Conservation (phyloP, 2,888 invertebrate genomes). For the Athripsodes cinereus region DNA sequence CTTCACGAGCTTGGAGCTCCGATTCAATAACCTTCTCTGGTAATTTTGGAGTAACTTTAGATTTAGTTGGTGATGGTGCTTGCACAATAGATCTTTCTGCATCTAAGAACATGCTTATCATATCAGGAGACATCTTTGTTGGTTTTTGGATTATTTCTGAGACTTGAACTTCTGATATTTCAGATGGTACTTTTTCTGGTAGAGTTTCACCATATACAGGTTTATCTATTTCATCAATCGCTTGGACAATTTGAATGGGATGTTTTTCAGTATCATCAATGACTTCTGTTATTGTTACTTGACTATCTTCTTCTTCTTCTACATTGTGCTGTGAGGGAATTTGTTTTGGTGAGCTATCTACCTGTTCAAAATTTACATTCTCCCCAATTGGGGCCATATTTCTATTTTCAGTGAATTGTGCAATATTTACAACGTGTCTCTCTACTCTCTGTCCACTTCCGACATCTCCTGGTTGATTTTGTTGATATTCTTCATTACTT, state of each 20-base stretch:
- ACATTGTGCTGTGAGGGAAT: conserved; percentile 7
- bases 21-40: too few relatives aligned
- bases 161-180: not conserved
- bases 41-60: too few relatives aligned
- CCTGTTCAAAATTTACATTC: conserved; percentile 27
- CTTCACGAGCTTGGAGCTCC: too few relatives aligned
- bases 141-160: conserved; percentile 1
- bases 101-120: conserved; percentile 17
- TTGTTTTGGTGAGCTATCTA: conserved; percentile 24
- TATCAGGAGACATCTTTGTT: not conserved
- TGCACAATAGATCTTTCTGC: conserved; percentile 21
- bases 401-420: not conserved
- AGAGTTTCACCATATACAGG: too few relatives aligned
- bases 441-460: not conserved
- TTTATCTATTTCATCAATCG: not conserved
- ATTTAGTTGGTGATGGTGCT: not conserved
- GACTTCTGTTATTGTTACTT: not conserved
- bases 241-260: not conserved
- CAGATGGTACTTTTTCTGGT: not conserved
- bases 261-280: not conserved
- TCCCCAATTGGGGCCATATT: conserved; percentile 10
- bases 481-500: conserved; percentile 23
- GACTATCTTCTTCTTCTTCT: conserved; percentile 11
- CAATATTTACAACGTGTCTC: conserved; percentile 4
- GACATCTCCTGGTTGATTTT: conserved; percentile 17